phyloP scores from a whole-genome alignment of 2,888 invertebrate genomes.

The Euproctis similis region DNA sequence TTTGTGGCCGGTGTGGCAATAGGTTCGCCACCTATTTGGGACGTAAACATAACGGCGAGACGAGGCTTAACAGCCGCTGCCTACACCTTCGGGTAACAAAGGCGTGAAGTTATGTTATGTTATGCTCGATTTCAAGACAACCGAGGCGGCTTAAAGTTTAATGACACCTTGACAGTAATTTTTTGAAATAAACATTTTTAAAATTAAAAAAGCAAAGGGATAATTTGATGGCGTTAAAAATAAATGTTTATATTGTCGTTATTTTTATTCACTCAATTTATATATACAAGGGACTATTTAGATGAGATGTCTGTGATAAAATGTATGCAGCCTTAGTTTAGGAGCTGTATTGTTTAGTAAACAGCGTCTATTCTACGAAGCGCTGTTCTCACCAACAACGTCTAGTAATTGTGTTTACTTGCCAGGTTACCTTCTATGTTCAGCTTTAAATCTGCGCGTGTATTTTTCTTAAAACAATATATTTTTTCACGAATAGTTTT shows the following conservation, averaged over 20 bases:
- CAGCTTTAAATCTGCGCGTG: slow-evolving; percentile 3
- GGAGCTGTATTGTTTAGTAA: slow-evolving; percentile 16
- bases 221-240: too few species aligned
- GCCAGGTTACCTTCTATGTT: slow-evolving; percentile 1
- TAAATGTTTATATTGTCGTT: slow-evolving; percentile 12
- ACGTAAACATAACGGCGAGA: too few species aligned
- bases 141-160: too few species aligned
- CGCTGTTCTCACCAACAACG: slow-evolving; percentile 7
- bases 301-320: slow-evolving; percentile 14
- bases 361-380: slow-evolving; percentile 14
- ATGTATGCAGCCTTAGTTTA: slow-evolving; percentile 15
- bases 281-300: slow-evolving; percentile 12
- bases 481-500: too few species aligned
- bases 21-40: too few species aligned
- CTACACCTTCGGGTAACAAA: too few species aligned
- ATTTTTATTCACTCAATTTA: slow-evolving; percentile 16
- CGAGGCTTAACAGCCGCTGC: too few species aligned
- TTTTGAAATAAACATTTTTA: slow-evolving; percentile 4
- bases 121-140: too few species aligned
- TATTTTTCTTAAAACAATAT: too few species aligned
- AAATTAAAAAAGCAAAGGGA: too few species aligned
- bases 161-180: neutral
- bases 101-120: too few species aligned
- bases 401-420: slow-evolving; percentile 10
- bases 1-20: too few species aligned